These are phyloP conservation scores for Eupithecia insigniata DNA, from an alignment of 2,888 invertebrate species.

Conservation along the genomic window DNA sequence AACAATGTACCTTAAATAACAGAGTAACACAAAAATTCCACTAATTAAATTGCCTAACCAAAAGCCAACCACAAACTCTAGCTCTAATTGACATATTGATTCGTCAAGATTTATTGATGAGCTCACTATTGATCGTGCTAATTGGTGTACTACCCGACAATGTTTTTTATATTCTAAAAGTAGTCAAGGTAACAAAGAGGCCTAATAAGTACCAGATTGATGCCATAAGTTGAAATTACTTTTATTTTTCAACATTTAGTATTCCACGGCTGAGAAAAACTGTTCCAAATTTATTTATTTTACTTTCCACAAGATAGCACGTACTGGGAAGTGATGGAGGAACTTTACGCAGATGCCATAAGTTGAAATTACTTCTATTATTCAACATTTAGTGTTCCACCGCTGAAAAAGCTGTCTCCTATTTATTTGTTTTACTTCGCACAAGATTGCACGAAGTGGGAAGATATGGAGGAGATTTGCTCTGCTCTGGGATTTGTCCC, in stretches of 20 bases:
- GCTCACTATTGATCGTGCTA: neutral
- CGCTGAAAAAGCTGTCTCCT: no score
- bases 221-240: neutral
- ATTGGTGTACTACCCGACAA: neutral
- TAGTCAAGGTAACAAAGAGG: neutral
- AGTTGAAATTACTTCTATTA: neutral
- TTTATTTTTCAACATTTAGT: neutral
- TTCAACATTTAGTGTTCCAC: no score
- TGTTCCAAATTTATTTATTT: no score
- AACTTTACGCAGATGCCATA: no score
- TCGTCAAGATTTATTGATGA: neutral
- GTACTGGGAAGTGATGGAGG: no score
- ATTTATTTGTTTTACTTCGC: neutral
- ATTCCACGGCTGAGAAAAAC: no score
- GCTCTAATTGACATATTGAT: neutral
- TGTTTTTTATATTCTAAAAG: neutral
- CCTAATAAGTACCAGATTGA: neutral
- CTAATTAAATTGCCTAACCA: neutral
- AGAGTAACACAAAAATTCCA: neutral
- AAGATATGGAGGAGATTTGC: neutral
- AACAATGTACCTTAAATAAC: neutral
- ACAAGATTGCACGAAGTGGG: neutral
- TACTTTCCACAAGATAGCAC: no score
- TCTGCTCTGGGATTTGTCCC: neutral
- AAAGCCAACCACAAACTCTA: neutral